phyloP scores from a whole-genome alignment of 2,113 vertebrate species.

The Andinoacara biseriatus region DNA sequence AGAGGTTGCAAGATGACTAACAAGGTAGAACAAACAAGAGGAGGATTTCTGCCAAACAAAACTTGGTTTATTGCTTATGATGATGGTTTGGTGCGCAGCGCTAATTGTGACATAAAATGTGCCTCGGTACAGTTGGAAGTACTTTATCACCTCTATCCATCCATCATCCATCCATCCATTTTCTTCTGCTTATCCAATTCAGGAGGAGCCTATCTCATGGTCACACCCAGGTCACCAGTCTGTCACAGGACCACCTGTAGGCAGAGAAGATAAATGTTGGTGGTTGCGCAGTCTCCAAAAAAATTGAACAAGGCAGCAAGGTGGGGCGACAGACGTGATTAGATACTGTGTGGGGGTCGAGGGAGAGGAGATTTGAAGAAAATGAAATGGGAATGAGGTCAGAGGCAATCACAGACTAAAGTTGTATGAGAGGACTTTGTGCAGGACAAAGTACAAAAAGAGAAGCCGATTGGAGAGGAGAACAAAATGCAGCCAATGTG shows the following conservation, averaged over 20 bases:
- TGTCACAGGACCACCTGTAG: not conserved
- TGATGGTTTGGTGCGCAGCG: not conserved
- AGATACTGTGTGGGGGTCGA: conserved; percentile 47
- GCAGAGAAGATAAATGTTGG: not conserved
- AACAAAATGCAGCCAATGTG: not conserved
- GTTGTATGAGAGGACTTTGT: conserved; percentile 45
- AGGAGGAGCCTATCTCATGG: too few relatives aligned
- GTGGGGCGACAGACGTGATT: conserved; percentile 59
- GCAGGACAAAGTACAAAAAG: conserved; percentile 8
- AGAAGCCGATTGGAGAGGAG: conserved; percentile 23
- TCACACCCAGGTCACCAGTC: not conserved
- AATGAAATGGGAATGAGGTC: conserved; percentile 68
- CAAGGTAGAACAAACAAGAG: not conserved
- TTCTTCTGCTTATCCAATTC: not conserved
- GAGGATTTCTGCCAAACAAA: not conserved
- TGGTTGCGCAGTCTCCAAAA: not conserved
- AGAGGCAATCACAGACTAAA: conserved; percentile 67
- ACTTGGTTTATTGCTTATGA: not conserved
- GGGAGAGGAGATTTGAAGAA: conserved; percentile 55
- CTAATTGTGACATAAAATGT: not conserved
- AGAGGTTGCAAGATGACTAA: not conserved
- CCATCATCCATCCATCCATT: not conserved
- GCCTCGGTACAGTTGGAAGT: not conserved
- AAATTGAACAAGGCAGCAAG: conserved; percentile 41
- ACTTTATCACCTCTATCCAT: not conserved